Base-by-base conservation (phyloP, 2,888 invertebrate genomes). In the Hesperia comma region DNA sequence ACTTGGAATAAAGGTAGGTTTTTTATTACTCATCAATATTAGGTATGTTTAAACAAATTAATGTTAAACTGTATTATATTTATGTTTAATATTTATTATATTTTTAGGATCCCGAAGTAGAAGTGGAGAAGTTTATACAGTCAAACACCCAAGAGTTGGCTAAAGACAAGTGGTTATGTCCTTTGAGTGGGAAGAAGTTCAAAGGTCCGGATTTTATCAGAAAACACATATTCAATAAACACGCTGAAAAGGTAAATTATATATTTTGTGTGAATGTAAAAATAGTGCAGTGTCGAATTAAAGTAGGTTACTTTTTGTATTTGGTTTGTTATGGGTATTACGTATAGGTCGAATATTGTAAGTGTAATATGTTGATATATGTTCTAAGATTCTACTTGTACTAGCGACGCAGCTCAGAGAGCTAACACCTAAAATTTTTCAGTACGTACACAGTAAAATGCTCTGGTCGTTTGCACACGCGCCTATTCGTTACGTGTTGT, bases 151-250 rank as follows among this genome's bases (percentile, higher is more conserved):
- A 99, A 80, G 99, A 99, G 88, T 83, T 99, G 72, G 97, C 98
- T 0, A 99, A 99, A 83, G 99, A 99, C 84, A 99, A 99, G 79
- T 99, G 99, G 99, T 87, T 99, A 73, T 99, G 99, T 87, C 99
- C 99, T 0, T 91, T 99, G 8, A 99, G 99, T 64, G 99, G 99
- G 0, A 99, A 99, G 87, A 99, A 99, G 86, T 99, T 99, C 90
- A 99, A 99, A 85, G 96, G 99, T 0, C 99, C 99, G 0, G 99
- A 99, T 85, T 99, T 99, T 88, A 99, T 99, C 37, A 95, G 98
- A 69, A 99, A 99, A 84, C 99, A 99, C 85, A 98, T 99, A 72
- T 97, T 98, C 82, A 99, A 99, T 86, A 99, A 99, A 82, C 99
- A 99, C 81, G 96, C 89, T 0, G 99, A 99, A 80, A 99, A 99